These are phyloP conservation scores for Drosophila arizonae DNA, from an alignment of 1,140 invertebrate genomes.

Conservation along the genomic window DNA sequence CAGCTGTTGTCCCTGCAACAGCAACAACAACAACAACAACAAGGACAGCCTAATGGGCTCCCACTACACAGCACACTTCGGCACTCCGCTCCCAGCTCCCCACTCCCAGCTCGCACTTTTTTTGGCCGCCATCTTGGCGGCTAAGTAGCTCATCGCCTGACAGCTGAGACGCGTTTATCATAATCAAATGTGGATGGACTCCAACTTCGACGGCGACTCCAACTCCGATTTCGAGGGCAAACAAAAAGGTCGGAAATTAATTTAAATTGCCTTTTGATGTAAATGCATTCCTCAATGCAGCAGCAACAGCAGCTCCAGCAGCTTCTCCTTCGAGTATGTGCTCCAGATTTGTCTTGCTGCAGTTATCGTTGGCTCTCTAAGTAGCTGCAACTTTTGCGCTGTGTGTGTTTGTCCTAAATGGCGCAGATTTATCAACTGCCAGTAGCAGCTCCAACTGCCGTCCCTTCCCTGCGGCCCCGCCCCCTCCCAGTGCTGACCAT, in stretches of 20 bases:
- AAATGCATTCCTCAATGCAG: constrained; percentile 80
- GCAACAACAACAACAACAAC: constrained; percentile 11
- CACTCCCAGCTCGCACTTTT: neutral
- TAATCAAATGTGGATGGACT: constrained; percentile 78
- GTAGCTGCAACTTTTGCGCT: constrained; percentile 68
- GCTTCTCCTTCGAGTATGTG: constrained; percentile 35
- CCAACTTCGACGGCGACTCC: constrained; percentile 36
- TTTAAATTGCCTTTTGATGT: constrained; percentile 82
- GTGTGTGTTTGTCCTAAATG: constrained; percentile 69
- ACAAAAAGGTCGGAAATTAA: constrained; percentile 70
- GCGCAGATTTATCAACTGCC: constrained; percentile 68
- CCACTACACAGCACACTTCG: constrained; percentile 2
- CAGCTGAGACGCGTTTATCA: constrained; percentile 81
- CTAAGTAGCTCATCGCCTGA: constrained; percentile 73
- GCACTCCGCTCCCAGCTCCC: neutral
- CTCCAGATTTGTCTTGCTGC: constrained; percentile 64
- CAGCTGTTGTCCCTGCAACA: constrained; percentile 63
- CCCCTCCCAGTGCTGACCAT: neutral
- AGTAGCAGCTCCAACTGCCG: constrained; percentile 28
- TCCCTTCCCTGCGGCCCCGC: neutral
- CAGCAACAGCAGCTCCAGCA: constrained; percentile 8
- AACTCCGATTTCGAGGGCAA: constrained; percentile 27
- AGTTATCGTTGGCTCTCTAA: constrained; percentile 48
- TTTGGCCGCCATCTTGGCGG: constrained; percentile 59
- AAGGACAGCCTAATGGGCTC: constrained; percentile 57